A percentile compares a stretch with the other conserved stretches of the same genome.
Evolutionary conservation across 2,113 vertebrate species (phyloP).

Genomic region (Ameiurus melas): DNA sequence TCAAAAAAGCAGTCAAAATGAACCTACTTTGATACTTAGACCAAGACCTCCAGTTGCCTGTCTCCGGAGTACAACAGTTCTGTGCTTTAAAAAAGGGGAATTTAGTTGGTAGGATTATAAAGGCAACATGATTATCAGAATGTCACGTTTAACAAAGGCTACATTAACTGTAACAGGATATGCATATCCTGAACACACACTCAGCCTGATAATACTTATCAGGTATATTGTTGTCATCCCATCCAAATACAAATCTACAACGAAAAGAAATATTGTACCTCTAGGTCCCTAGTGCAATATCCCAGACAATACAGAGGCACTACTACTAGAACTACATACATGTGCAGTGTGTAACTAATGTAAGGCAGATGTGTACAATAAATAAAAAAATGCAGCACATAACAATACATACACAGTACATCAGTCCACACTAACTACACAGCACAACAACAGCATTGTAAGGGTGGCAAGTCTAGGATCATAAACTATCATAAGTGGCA

Average conservation of each 20-base stretch:
- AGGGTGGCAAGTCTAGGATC: not conserved
- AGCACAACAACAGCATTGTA: not conserved
- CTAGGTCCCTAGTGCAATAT: not conserved
- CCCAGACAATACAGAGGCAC: not conserved
- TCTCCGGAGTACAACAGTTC: constrained; percentile 92
- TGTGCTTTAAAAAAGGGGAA: constrained; percentile 94
- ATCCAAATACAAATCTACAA: not conserved
- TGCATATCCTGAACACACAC: not conserved
- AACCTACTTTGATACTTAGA: constrained; percentile 93
- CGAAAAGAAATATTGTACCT: not conserved
- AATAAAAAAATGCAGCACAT: not conserved
- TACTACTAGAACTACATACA: not conserved
- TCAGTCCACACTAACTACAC: not conserved
- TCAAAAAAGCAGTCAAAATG: constrained; percentile 35
- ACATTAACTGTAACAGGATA: not conserved
- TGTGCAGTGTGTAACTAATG: not conserved
- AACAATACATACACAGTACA: not conserved
- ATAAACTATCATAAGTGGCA: not conserved
- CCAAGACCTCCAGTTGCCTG: constrained; percentile 88
- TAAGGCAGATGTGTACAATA: not conserved
- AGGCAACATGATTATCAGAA: constrained; percentile 47
- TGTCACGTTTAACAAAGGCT: not conserved
- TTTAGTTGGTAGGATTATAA: constrained; percentile 76
- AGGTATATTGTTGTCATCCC: not conserved
- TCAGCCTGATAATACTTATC: not conserved